These are phyloP conservation scores for Bettongia penicillata DNA, from an alignment of 2,113 vertebrate genomes.

Conservation along the genomic window DNA sequence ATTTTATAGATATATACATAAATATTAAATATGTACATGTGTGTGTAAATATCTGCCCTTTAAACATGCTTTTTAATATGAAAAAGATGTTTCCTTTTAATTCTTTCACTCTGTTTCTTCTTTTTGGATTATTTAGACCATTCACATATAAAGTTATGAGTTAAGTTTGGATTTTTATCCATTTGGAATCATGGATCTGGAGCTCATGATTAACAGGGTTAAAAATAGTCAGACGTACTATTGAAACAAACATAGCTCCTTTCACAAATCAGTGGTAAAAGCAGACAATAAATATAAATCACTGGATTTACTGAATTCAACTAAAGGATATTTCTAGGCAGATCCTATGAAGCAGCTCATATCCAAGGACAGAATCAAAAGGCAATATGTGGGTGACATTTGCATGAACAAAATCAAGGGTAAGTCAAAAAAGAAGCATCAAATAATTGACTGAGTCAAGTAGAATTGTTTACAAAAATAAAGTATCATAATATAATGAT, in stretches of 20 bases:
- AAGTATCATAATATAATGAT: not conserved
- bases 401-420: not conserved
- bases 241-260: not conserved
- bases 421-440: not conserved
- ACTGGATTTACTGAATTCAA: not conserved
- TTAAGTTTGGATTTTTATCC: not conserved
- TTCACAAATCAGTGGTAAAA: not conserved
- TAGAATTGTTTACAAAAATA: conserved; percentile 9
- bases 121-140: not conserved
- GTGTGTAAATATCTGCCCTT: not conserved
- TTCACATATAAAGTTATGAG: not conserved
- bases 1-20: not conserved
- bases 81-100: not conserved
- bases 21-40: not conserved
- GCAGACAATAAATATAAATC: not conserved
- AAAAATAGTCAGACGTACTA: not conserved
- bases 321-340: not conserved
- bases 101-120: not conserved
- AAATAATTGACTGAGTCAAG: not conserved
- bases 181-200: not conserved
- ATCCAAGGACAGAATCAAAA: not conserved
- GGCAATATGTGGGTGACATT: not conserved
- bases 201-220: not conserved
- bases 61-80: not conserved
- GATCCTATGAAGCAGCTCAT: not conserved